These are phyloP conservation scores for Myotis planiceps DNA, from an alignment of 2,797 vertebrate species.

Conservation along the genomic window DNA sequence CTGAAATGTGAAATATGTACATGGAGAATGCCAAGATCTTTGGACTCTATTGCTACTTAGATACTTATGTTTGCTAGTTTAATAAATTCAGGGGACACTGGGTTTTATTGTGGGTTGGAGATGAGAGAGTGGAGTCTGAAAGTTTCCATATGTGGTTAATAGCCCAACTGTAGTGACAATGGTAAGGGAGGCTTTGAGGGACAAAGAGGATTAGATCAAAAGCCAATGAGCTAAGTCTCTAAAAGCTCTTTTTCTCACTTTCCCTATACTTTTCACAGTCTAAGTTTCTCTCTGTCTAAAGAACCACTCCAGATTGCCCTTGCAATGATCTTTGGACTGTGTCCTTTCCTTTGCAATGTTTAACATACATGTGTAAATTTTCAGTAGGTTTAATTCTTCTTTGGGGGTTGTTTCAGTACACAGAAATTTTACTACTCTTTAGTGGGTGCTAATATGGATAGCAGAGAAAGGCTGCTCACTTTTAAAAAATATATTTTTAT, in stretches of 20 bases:
- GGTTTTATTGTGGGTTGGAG: background rate
- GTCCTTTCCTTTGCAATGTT: conserved; percentile 1
- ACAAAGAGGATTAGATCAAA: background rate
- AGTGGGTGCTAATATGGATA: background rate
- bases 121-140: background rate
- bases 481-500: background rate
- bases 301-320: background rate
- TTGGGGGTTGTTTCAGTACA: background rate
- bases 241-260: background rate
- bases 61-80: conserved; percentile 11
- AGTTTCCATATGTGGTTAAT: background rate
- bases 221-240: background rate
- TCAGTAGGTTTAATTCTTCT: background rate
- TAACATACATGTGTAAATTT: background rate
- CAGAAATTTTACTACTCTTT: background rate
- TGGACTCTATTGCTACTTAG: background rate
- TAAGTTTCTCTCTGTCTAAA: background rate
- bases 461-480: background rate
- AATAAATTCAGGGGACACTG: background rate
- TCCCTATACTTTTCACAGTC: background rate
- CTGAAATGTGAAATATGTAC: background rate
- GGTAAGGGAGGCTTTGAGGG: background rate
- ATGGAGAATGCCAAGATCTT: background rate
- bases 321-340: background rate
- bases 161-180: background rate